Base-by-base conservation (phyloP, 2,113 vertebrate genomes). In the Pachyramphus minor region DNA sequence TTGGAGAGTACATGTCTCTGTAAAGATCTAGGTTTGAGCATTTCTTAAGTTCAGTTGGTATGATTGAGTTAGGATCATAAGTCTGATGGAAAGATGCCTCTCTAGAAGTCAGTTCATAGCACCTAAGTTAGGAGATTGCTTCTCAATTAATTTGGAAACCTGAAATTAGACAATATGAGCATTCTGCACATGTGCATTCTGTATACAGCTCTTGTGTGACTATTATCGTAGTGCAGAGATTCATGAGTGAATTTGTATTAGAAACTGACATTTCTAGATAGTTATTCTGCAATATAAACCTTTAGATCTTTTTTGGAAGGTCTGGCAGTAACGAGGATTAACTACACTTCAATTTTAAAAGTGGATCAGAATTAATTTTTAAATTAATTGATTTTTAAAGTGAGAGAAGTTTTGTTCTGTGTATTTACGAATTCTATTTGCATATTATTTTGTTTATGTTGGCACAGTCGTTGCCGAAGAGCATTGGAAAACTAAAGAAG, bases 401-500 rank as follows among this genome's bases (percentile, higher is more conserved):
- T 10, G 24, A 66, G 17, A n/a, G 58, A 75, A 92, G 7, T 76
- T 20, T 64, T 91, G 24, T 88, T 72, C 24, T 45, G 4, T 47
- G 15, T 64, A 37, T 59, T 92, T 87, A 84, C 7, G 7, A 33
- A 52, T 69, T 82, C 22, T 80, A 9, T 72, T 89, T 64, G 47
- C 11, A 1, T 68, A 5, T 78, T 71, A 1, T 35, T 96, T 81
- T 94, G 68, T 63, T 94, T 81, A 71, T 96, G 21, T 95, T 97
- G 94, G 41, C 50, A 83, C 91, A 98, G 99, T 98, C 98, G 68
- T 98, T 99, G 97, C 99, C 99, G 11, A 98, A 98, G 96, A 99
- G 98, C 97, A 98, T 99, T 49, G 99, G 99, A 92, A 99, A 99
- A 96, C 97, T 99, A 90, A 99, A 99, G 98, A 99, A 98, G 95